These are phyloP conservation scores for Gymnarchus niloticus DNA, from an alignment of 2,113 vertebrate species.

Conservation along the genomic window DNA sequence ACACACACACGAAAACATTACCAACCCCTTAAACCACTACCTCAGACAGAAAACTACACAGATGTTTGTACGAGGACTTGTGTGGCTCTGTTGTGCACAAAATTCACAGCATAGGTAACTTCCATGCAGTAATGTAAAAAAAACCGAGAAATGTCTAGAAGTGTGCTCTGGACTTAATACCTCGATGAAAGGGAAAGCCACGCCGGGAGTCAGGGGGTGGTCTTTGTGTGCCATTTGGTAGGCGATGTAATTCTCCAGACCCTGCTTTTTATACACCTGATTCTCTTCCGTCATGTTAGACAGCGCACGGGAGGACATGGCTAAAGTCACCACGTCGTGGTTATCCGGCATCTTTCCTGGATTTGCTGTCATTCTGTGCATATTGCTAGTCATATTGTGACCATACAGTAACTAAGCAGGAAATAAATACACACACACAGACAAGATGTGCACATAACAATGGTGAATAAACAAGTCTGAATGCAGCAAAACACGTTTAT, in stretches of 20 bases:
- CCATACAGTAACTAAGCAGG: background rate
- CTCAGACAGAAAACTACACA: too few relatives aligned
- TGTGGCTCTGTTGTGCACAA: background rate
- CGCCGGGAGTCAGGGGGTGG: slow-evolving; percentile 72
- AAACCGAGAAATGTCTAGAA: background rate
- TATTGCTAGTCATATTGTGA: background rate
- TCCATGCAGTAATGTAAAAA: background rate
- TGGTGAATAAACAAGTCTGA: too few relatives aligned
- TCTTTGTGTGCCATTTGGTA: slow-evolving; percentile 75
- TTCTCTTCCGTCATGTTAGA: slow-evolving; percentile 81
- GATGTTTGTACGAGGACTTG: too few relatives aligned
- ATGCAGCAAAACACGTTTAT: too few relatives aligned
- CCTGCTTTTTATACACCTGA: slow-evolving; percentile 74
- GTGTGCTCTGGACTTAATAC: slow-evolving; percentile 46
- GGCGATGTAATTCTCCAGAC: slow-evolving; percentile 81
- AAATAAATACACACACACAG: background rate
- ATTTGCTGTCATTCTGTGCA: background rate
- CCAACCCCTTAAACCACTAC: background rate
- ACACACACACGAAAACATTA: background rate
- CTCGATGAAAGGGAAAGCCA: slow-evolving; percentile 88
- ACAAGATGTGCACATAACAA: too few relatives aligned
- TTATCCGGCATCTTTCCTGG: background rate
- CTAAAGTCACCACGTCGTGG: slow-evolving; percentile 77
- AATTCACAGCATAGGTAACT: too few relatives aligned
- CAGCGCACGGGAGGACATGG: slow-evolving; percentile 82